Base-by-base conservation (phyloP, 2,797 vertebrate species). In the Hoplostethus mediterraneus region DNA sequence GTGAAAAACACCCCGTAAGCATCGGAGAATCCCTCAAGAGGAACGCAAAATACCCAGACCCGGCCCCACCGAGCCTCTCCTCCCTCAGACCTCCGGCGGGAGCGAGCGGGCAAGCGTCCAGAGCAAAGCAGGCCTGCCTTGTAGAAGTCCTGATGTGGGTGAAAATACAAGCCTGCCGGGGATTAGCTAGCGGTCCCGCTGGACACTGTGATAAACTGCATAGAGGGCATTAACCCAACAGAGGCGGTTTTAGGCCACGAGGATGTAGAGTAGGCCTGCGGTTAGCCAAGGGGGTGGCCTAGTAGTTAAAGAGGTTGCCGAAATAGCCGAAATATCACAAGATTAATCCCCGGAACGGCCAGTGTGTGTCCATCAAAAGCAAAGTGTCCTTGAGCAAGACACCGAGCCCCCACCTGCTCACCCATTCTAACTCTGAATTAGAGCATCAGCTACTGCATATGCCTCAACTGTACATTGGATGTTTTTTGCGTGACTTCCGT, bases 1-100 rank as follows among this genome's bases (percentile, higher is more conserved):
- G 28, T 70, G 52, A 82, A 87, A 81, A 77, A 38, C 74, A 77
- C 75, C 59, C 73, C 56, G 71, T 82, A 82, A 85, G 82, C 78
- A 62, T 9, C 8, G 67, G 67, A 71, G 63, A 76, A 81, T 79
- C 73, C 72, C 63, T 71, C 25, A 66, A 79, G 68, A 81, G 76
- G 79, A 90, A 84, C 51, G 30, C 54, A 33, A 72, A 74, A 10
- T 76, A 83, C 63, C 17, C 0, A 21, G 3, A 31, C 78, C 78
- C 87, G 79, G 76, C 73, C 82, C 67, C 73, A 70, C 45, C 55
- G 56, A 56, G 38, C 76, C 63, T 63, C 73, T 55, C 44, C 72
- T 42, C 16, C 45, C 30, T 25, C 57, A 59, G 16, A 42, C 40
- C 57, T 63, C 47, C 62, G 61, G 52, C 52, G 58, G 63, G 65